Conservation (phyloP, 2,797 vertebrate genomes). For the Tachyglossus aculeatus region DNA sequence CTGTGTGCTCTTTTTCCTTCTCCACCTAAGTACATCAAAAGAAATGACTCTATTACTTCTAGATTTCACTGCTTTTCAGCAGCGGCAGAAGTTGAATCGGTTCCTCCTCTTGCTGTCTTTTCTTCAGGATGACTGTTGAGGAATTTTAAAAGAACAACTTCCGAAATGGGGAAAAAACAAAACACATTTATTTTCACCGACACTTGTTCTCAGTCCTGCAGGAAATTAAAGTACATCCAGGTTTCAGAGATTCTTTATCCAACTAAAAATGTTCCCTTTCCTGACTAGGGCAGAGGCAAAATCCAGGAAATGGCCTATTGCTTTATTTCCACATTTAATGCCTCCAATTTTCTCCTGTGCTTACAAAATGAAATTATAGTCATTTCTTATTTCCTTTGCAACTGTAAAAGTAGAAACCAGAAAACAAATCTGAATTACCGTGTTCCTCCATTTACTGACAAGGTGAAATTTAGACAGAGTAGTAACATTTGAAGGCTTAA, state of each 20-base stretch:
- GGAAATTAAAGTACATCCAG: background rate
- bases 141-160: conserved; percentile 3
- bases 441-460: background rate
- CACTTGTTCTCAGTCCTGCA: background rate
- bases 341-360: background rate
- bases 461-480: background rate
- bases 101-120: background rate
- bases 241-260: background rate
- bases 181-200: background rate
- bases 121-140: background rate
- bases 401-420: background rate
- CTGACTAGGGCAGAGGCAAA: too few relatives aligned
- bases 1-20: background rate
- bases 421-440: background rate
- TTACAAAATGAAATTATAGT: background rate
- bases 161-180: background rate
- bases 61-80: background rate
- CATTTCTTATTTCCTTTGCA: background rate
- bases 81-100: background rate
- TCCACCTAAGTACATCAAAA: background rate
- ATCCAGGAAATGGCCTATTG: background rate
- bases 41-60: background rate
- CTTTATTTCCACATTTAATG: background rate
- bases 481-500: background rate
- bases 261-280: background rate